Base-by-base conservation (phyloP, 2,113 vertebrate genomes). In the Neolamprologus toae region DNA sequence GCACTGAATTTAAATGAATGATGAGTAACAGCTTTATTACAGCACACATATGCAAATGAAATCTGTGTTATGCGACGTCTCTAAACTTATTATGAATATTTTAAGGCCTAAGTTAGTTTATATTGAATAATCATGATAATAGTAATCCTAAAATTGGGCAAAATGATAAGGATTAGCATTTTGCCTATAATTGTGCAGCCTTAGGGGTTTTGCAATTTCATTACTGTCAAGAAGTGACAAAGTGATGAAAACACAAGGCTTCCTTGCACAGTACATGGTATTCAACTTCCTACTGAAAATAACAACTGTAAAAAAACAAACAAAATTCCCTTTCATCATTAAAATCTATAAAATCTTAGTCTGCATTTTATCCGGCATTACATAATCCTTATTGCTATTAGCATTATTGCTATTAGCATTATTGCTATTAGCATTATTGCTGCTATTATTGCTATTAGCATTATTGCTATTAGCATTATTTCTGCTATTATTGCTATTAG, bases 131-230 rank as follows among this genome's bases (percentile, higher is more conserved):
- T n/a, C 4, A 3, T 35, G 17, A 59, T n/a, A 13, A 63, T 8
- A 8, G 1, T 8, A 11, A 66, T 66, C 61, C 6, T 35, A 35
- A 8, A 0, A n/a, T n/a, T 66, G 9, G 10, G 17, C 0, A 66
- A 35, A 35, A 5, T 7, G 16, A 66, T 61, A 61, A 17, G 14
- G 26, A 61, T 61, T 31, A 61, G 14, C 57, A 31, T 61, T 61
- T 61, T 31, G 26, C 0, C 14, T 31, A 61, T 31, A 61, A 61
- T 17, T 9, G 8, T 61, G 57, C 14, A 31, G 5, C 57, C 6
- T 19, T n/a, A 2, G 31, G 31, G 9, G 31, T 35, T 66, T 12
- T 5, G 6, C 6, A 66, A 35, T 68, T 4, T 13, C 33, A 40
- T 68, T 68, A 68, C 19, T 21, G 4, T 40, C 11, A 37, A 21